Base-by-base conservation (phyloP, 2,797 vertebrate genomes). In the Ispidina picta region DNA sequence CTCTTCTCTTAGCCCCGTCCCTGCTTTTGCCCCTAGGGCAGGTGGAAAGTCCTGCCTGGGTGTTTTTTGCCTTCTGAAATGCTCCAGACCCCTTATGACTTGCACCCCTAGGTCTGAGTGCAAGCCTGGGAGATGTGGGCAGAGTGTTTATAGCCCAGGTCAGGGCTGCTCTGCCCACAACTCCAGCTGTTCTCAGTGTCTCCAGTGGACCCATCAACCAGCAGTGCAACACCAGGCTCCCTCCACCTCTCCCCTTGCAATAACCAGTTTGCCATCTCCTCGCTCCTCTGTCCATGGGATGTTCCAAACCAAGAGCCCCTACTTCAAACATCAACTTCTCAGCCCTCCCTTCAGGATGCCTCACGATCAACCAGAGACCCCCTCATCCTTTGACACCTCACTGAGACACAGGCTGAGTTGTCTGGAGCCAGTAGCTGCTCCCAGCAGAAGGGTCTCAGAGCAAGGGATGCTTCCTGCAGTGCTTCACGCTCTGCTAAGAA, bases 121-220 rank as follows among this genome's bases (percentile, higher is more conserved):
- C 31, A 51, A 48, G 23, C 28, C 22, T 29, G 37, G 44, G 51
- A 65, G 64, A 22, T 35, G 23, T 8, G 21, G 37, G 43, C 12
- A 2, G 5, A 7, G 33, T 4, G 15, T n/a, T 39, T 14, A 6
- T 8, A 28, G n/a, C 3, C 8, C 4, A 8, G 64, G 28, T 9
- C 13, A 2, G 87, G 21, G 43, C 64, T 69, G 77, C 68, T 72
- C 74, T 72, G 51, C 7, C 25, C 26, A 18, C 4, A 18, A 5
- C 43, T 80, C 69, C 77, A 28, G 39, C 39, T 69, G 23, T 8
- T 51, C 64, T 52, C 63, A 10, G 35, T 0, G 10, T 46, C 64
- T 54, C 54, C 39, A 16, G 0, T 0, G 71, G 58, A 28, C 21
- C 49, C 51, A 9, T 2, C 33, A 31, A 1, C 8, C 0, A 0